Conservation (phyloP, 2,797 vertebrate genomes). For the Amphiprion clarkii region DNA sequence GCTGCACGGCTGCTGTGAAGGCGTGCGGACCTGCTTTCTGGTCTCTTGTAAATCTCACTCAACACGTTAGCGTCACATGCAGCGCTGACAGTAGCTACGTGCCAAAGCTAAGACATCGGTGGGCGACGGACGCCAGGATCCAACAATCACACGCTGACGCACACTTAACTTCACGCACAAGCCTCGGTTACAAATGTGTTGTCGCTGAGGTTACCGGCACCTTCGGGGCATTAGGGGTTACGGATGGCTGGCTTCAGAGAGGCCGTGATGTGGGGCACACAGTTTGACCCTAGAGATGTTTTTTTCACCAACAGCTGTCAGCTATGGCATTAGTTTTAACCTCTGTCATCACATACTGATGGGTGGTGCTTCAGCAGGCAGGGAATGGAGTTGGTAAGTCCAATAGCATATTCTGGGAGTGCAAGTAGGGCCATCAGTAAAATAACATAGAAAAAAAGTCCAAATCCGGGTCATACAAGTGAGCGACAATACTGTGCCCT, state of each 20-base stretch:
- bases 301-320: slow-evolving; percentile 50
- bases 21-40: neutral
- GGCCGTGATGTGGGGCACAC: slow-evolving; percentile 10
- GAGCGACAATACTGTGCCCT: neutral
- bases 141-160: slow-evolving; percentile 17
- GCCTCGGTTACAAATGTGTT: slow-evolving; percentile 16
- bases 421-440: neutral
- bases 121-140: slow-evolving; percentile 4
- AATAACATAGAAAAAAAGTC: neutral
- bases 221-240: slow-evolving; percentile 50
- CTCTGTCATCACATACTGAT: slow-evolving; percentile 48
- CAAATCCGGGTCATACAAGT: neutral
- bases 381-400: slow-evolving; percentile 45
- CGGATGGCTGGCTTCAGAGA: slow-evolving; percentile 38
- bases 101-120: slow-evolving; percentile 44
- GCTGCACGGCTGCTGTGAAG: slow-evolving; percentile 2
- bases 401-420: slow-evolving; percentile 15
- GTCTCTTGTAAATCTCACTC: slow-evolving; percentile 54
- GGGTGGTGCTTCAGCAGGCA: slow-evolving; percentile 8
- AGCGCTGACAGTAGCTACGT: slow-evolving; percentile 50
- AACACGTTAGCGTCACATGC: slow-evolving; percentile 47
- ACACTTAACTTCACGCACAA: slow-evolving; percentile 1
- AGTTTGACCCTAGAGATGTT: slow-evolving; percentile 43
- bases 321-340: slow-evolving; percentile 45
- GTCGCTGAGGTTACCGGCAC: slow-evolving; percentile 35